These are phyloP conservation scores for Sipha maydis DNA, from an alignment of 2,888 invertebrate genomes.

Conservation along the genomic window DNA sequence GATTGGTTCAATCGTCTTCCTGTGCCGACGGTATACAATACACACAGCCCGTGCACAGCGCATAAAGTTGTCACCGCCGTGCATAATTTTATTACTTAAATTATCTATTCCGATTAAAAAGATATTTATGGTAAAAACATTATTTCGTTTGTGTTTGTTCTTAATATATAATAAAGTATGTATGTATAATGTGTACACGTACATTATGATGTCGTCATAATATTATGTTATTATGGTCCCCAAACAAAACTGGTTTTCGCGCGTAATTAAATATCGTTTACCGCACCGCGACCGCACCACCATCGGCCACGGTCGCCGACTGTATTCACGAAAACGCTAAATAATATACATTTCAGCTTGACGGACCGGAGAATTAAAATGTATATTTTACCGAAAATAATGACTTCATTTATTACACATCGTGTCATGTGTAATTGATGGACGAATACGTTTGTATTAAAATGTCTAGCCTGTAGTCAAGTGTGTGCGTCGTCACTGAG, in stretches of 20 bases:
- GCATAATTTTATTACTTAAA: neutral
- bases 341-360: neutral
- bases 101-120: neutral
- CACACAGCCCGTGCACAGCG: neutral
- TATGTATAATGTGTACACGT: neutral
- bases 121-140: neutral
- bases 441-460: slow-evolving; percentile 17
- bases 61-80: neutral
- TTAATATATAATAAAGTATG: neutral
- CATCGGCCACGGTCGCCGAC: neutral
- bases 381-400: slow-evolving; percentile 11
- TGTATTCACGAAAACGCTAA: slow-evolving; percentile 36
- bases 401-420: slow-evolving; percentile 10
- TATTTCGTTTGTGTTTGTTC: neutral
- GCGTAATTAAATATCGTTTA: slow-evolving; percentile 55
- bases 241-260: slow-evolving; percentile 44
- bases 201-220: slow-evolving; percentile 8
- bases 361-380: neutral
- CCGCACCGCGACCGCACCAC: neutral
- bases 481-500: neutral
- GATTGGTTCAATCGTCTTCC: slow-evolving; percentile 27
- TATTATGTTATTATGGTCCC: neutral
- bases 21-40: neutral
- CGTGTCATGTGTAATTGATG: neutral
- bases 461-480: neutral